Base-by-base conservation (phyloP, 2,797 vertebrate genomes). In the Mionectes olivaceus region DNA sequence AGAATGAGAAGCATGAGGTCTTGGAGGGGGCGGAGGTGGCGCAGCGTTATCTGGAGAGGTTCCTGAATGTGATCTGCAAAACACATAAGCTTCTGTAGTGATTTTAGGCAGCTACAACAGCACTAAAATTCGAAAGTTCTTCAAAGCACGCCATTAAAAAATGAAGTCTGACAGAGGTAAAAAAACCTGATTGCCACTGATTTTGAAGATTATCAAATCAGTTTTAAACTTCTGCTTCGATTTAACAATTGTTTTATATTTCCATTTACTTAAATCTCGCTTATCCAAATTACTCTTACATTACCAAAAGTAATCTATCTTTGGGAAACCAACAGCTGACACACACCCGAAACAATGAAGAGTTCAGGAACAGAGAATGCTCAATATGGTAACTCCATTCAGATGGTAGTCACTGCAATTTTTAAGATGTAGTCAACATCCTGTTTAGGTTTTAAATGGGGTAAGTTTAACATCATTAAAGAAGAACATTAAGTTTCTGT, bases 61-160 rank as follows among this genome's bases (percentile, higher is more conserved):
- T 80, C 99, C 99, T 30, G 99, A 99, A 97, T 99, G 99, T 89
- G 99, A 99, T 96, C 99, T 99, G 98, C 80, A 97, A 98, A 94
- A 97, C 43, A 95, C 32, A 57, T 5, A 81, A 94, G 76, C 7
- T 61, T 91, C 67, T 83, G 52, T 78, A 84, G 43, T 77, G 43
- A 88, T 47, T 89, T 93, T 67, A 77, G 47, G 63, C 43, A 60
- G 52, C 50, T 84, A 50, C n/a, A 82, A 68, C 46, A 74, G 37
- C 87, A 53, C 3, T 37, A 87, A 87, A 82, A 52, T 24, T 79
- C 30, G 13, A 9, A 75, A 76, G 47, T 52, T 78, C 47, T 73
- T 69, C 47, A 33, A 78, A 73, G 19, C 27, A 87, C 14, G 19
- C 49, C 60, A 49, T 56, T 84, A 79, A 87, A 70, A 75, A 74